Evolutionary conservation across 1,140 invertebrate genomes (phyloP).

Genomic region (Holcopasites calliopsidis): DNA sequence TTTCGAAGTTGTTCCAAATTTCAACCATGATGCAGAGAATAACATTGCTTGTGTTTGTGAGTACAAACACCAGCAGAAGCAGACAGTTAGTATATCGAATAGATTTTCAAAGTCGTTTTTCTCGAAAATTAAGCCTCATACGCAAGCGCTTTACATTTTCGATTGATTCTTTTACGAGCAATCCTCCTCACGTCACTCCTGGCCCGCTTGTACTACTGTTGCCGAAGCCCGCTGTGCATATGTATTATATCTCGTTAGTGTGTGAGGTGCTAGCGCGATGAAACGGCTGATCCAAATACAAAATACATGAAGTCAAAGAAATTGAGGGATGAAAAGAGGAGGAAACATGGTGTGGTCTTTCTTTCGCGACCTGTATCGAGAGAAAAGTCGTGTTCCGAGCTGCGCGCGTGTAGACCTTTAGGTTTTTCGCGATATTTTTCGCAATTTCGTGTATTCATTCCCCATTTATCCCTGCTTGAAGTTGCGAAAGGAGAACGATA

Average conservation of each 20-base stretch:
- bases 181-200: no score
- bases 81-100: no score
- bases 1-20: no score
- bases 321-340: not conserved
- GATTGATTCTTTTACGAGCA: no score
- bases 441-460: conserved; percentile 27
- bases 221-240: no score
- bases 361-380: not conserved
- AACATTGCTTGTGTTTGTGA: no score
- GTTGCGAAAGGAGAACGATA: not conserved
- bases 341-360: not conserved
- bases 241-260: conserved; percentile 62
- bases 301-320: not conserved
- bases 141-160: no score
- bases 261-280: conserved; percentile 38
- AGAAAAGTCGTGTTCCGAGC: not conserved
- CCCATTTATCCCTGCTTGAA: not conserved
- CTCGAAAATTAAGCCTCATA: no score
- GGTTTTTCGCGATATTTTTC: conserved; percentile 44
- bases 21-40: no score
- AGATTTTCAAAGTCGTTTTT: no score
- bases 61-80: no score
- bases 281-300: conserved; percentile 1
- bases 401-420: not conserved
- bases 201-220: no score